phyloP scores from a whole-genome alignment of 2,888 invertebrate genomes.

The Operophtera brumata region DNA sequence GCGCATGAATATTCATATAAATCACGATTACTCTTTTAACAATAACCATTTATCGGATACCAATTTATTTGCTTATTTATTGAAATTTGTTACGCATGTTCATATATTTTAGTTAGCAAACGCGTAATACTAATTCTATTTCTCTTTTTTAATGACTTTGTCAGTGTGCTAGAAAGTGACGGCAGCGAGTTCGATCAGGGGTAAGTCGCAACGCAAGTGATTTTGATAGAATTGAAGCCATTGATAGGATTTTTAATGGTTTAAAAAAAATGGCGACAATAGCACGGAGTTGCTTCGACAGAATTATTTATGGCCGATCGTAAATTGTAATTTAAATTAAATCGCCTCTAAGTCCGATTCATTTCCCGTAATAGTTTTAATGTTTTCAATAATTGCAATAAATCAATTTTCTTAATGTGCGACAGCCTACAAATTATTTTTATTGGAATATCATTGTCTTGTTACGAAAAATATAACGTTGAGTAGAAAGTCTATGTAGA shows the following conservation, averaged over 20 bases:
- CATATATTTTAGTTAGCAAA: conserved; percentile 57
- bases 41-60: conserved; percentile 71
- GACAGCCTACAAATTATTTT: conserved; percentile 24
- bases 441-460: conserved; percentile 4
- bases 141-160: conserved; percentile 42
- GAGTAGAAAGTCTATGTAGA: conserved; percentile 14
- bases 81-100: conserved; percentile 75
- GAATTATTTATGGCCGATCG: conserved; percentile 72
- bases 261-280: conserved; percentile 76
- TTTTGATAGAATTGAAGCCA: conserved; percentile 67
- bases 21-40: conserved; percentile 71
- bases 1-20: conserved; percentile 79
- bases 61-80: conserved; percentile 79
- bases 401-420: conserved; percentile 57
- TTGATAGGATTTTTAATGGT: conserved; percentile 78
- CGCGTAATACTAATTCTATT: conserved; percentile 49
- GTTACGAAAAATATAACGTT: background rate
- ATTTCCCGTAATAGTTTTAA: conserved; percentile 59
- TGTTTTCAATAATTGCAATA: conserved; percentile 66
- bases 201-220: conserved; percentile 59
- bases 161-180: conserved; percentile 54
- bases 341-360: conserved; percentile 67
- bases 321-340: conserved; percentile 76
- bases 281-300: conserved; percentile 62
- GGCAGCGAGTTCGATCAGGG: conserved; percentile 35